Evolutionary conservation across 1,140 invertebrate genomes (phyloP).

Genomic region (Pteromalus puparum): DNA sequence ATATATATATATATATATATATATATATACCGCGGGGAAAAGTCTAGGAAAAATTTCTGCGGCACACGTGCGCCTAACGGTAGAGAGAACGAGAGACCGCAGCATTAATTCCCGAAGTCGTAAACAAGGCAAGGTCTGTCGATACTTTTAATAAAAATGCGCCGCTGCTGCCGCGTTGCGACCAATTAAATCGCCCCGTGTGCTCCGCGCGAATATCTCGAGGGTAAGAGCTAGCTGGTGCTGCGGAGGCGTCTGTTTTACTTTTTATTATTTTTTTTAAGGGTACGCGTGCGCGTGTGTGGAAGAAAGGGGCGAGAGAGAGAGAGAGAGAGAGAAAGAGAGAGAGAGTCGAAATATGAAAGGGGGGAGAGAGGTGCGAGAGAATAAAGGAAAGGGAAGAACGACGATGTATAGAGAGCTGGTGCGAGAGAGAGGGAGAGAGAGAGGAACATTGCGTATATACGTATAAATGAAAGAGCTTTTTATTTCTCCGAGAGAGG

Average conservation of each 20-base stretch:
- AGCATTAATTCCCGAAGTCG: conserved; percentile 70
- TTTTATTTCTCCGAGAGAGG: conserved; percentile 5
- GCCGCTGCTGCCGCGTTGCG: conserved; percentile 37
- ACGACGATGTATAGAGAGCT: conserved; percentile 19
- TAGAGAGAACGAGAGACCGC: conserved; percentile 32
- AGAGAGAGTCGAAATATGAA: conserved; percentile 41
- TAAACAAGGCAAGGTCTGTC: conserved; percentile 71
- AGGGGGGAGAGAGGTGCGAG: conserved; percentile 18
- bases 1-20: too few relatives aligned
- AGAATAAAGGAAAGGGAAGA: conserved; percentile 35
- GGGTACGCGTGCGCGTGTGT: conserved; percentile 36
- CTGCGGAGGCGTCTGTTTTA: conserved; percentile 46
- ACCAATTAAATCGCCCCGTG: conserved; percentile 71
- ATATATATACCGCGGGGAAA: background rate
- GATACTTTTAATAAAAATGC: conserved; percentile 75
- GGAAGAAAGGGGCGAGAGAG: conserved; percentile 47
- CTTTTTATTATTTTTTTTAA: conserved; percentile 52
- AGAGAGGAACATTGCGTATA: background rate
- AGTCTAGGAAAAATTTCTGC: conserved; percentile 29
- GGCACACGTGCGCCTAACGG: conserved; percentile 40
- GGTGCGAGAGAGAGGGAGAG: background rate
- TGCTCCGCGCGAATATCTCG: conserved; percentile 56
- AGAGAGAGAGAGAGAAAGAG: conserved; percentile 51
- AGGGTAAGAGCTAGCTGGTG: conserved; percentile 43
- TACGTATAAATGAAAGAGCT: conserved; percentile 32